Evolutionary conservation across 2,113 vertebrate species (phyloP).

Genomic region (Asarcornis scutulata): DNA sequence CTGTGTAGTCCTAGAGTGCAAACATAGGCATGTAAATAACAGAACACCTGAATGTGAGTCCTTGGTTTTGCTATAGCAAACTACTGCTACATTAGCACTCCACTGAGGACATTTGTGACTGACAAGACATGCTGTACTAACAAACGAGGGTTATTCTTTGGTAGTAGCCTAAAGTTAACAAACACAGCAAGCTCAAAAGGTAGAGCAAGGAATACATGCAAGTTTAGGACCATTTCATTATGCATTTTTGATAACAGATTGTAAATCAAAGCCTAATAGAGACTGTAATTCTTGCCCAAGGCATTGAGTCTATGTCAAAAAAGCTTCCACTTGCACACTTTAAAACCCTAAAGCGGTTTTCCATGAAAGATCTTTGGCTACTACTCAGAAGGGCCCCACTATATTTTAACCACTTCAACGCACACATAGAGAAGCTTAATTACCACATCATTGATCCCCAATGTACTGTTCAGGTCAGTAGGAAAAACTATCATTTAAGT

Average conservation of each 20-base stretch:
- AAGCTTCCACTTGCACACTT: not conserved
- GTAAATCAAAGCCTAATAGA: not conserved
- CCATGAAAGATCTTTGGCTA: not conserved
- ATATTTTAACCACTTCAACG: conserved; percentile 18
- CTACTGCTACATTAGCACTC: not conserved
- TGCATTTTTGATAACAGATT: not conserved
- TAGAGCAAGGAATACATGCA: not conserved
- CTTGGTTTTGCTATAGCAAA: not conserved
- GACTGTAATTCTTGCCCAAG: not conserved
- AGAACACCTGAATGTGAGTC: accelerated
- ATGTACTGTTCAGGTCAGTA: not conserved
- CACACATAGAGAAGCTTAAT: not conserved
- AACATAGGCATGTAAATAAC: not conserved
- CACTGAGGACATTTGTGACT: not conserved
- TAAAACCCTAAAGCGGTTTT: not conserved
- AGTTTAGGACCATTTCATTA: not conserved
- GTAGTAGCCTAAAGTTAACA: not conserved
- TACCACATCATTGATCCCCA: conserved; percentile 55
- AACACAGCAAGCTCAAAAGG: not conserved
- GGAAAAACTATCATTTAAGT: not conserved
- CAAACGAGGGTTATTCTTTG: not conserved
- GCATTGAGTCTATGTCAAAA: not conserved
- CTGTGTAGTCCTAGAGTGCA: not conserved
- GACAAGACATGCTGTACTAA: not conserved
- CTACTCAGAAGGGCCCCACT: not conserved